phyloP scores from a whole-genome alignment of 2,888 invertebrate species.

The Hemaris fuciformis region DNA sequence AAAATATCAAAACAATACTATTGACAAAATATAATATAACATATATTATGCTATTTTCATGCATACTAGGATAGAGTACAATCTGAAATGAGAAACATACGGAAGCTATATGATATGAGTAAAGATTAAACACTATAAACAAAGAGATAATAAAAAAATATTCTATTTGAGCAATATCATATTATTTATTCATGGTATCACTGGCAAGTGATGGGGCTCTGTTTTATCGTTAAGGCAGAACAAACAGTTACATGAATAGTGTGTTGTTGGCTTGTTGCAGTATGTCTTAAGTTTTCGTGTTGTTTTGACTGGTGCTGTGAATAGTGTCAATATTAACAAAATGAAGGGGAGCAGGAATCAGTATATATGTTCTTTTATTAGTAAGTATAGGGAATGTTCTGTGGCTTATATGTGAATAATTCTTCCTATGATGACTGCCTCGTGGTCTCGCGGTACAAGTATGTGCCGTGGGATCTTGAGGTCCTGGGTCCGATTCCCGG shows the following conservation, averaged over 20 bases:
- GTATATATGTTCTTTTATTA: slow-evolving; percentile 21
- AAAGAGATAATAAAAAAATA: neutral
- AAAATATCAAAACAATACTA: no score
- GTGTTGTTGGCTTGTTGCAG: neutral
- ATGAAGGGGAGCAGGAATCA: slow-evolving; percentile 30
- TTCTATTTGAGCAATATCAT: neutral
- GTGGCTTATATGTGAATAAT: no score
- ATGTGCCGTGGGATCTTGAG: no score
- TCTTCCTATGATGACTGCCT: no score
- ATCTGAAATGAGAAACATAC: no score
- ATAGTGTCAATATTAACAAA: neutral
- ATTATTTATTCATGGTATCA: slow-evolving; percentile 2
- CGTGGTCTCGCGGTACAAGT: no score
- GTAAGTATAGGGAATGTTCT: slow-evolving; percentile 33
- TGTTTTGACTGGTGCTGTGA: neutral
- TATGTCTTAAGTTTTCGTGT: neutral
- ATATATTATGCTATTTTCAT: no score
- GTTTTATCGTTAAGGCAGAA: neutral
- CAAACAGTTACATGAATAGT: neutral
- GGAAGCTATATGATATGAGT: neutral
- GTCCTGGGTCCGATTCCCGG: no score
- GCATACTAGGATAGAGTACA: no score
- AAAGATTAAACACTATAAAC: neutral
- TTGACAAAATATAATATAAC: no score
- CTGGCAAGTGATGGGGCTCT: neutral